Conservation (phyloP, 2,113 vertebrate genomes). For the Daubentonia madagascariensis region DNA sequence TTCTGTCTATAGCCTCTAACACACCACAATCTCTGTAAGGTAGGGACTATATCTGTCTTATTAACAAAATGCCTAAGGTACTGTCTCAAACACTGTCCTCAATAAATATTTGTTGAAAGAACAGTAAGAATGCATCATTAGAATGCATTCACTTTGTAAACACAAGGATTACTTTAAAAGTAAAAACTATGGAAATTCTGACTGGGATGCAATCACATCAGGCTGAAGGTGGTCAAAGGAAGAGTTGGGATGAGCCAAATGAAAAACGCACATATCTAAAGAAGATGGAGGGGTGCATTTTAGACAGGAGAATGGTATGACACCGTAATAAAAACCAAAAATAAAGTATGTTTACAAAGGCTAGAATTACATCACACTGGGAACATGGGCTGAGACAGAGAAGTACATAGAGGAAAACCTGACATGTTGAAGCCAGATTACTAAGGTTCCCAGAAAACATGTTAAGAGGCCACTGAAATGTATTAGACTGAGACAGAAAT, state of each 20-base stretch:
- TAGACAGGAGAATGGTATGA: neutral
- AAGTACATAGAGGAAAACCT: neutral
- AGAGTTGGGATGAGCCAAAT: neutral
- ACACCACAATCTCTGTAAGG: neutral
- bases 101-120: neutral
- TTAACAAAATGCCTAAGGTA: neutral
- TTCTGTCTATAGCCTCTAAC: neutral
- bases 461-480: neutral
- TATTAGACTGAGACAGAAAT: neutral
- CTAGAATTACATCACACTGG: neutral
- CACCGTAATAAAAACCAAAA: neutral
- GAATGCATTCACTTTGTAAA: neutral
- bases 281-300: neutral
- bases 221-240: neutral
- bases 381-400: neutral
- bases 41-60: neutral
- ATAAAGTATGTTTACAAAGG: neutral
- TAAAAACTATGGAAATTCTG: neutral
- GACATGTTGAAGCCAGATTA: neutral
- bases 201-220: neutral
- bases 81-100: neutral
- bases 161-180: neutral
- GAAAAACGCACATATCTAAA: neutral
- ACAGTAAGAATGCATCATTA: neutral
- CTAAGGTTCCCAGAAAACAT: neutral